Conservation (phyloP, 2,888 invertebrate species). For the Kryphioiulus occultus region DNA sequence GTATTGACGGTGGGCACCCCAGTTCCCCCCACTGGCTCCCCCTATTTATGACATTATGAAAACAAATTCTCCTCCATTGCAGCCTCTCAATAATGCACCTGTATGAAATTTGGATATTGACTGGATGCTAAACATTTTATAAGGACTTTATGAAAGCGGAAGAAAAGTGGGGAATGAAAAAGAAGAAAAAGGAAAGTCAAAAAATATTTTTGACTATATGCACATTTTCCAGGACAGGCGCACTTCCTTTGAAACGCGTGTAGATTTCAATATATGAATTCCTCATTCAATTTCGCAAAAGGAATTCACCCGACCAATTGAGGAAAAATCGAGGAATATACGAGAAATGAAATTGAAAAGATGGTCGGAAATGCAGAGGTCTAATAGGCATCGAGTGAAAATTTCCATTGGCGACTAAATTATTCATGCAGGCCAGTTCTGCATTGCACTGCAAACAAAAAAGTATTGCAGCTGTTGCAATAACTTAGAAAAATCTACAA, state of each 20-base stretch:
- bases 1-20: slow-evolving; percentile 20
- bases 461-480: too few relatives aligned
- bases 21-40: not conserved
- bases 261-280: slow-evolving; percentile 29
- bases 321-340: not conserved
- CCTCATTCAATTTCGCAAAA: not conserved
- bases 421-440: not conserved
- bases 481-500: too few relatives aligned
- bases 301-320: slow-evolving; percentile 6
- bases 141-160: slow-evolving; percentile 13
- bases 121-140: slow-evolving; percentile 17
- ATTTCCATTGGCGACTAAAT: not conserved
- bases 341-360: not conserved
- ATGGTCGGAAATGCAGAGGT: not conserved
- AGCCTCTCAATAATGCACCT: slow-evolving; percentile 31
- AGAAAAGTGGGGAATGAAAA: slow-evolving; percentile 16
- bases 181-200: not conserved
- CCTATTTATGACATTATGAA: slow-evolving; percentile 36
- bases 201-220: slow-evolving; percentile 33
- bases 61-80: slow-evolving; percentile 39
- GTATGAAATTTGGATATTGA: slow-evolving; percentile 44
- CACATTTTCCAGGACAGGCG: not conserved
- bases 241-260: not conserved
- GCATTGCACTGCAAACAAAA: not conserved
- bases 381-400: not conserved